Base-by-base conservation (phyloP, 2,888 invertebrate species). In the Hartigia nigra region DNA sequence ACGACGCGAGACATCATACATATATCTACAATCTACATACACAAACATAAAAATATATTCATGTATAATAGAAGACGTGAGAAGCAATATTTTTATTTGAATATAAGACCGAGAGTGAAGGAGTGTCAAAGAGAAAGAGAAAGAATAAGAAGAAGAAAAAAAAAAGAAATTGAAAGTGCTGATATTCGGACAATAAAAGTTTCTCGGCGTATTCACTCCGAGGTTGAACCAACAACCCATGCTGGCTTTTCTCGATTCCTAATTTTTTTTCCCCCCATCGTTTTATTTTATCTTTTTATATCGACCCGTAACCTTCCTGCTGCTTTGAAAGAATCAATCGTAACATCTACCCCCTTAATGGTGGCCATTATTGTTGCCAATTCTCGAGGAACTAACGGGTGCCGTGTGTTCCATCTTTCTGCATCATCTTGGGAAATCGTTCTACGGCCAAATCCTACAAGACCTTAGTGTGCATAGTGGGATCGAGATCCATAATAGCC, bases 71-170 rank as follows among this genome's bases (percentile, higher is more conserved):
- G 34, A 72, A 72, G 72, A 72, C 72, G 72, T 5, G 72, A 34
- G 72, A 72, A 72, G 72, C 72, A 72, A 72, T 72, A 72, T 72
- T 72, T 55, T 72, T 34, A 72, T 72, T 72, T 72, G 72, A 31
- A 4, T 72, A 12, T 72, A 34, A 72, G 72, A 31, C n/a, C 72
- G 72, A 31, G 72, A 72, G 31, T 34, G 75, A 55, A 32, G 31
- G 69, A 74, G 77, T 32, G 34, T 70, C 75, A 76, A 79, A 39
- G 76, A 77, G 74, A 70, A 76, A 76, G 37, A 82, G 76, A 76
- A 69, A 74, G 23, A 55, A 55, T 55, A 55, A 77, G 78, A 70
- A 80, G 31, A 35, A 34, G 72, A 69, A 70, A 23, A 55, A 55
- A 9, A 55, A 55, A 9, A 55, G 55, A n/a, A n/a, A n/a, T n/a